These are phyloP conservation scores for Cyprinodon tularosa DNA, from an alignment of 2,113 vertebrate genomes.

Conservation along the genomic window DNA sequence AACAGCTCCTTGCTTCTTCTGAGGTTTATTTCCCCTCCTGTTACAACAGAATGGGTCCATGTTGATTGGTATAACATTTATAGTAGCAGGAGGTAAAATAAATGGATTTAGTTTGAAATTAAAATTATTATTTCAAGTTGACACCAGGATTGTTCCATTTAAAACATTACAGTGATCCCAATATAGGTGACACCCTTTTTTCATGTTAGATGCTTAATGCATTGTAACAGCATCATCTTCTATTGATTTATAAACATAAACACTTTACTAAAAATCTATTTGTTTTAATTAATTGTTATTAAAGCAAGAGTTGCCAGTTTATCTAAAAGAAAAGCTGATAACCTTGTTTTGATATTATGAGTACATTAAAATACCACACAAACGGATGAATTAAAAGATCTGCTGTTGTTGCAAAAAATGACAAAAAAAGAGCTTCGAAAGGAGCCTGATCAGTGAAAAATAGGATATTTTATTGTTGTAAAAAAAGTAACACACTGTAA, in stretches of 20 bases:
- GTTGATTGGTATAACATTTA: neutral
- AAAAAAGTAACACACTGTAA: neutral
- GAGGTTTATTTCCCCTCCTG: slow-evolving; percentile 4
- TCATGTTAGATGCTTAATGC: neutral
- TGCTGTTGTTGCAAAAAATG: neutral
- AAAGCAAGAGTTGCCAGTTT: neutral
- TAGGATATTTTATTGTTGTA: neutral
- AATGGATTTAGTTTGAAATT: neutral
- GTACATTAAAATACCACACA: neutral
- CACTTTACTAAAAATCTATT: neutral
- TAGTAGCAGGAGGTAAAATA: neutral
- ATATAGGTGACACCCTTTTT: neutral
- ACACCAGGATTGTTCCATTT: slow-evolving; percentile 7
- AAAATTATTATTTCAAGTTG: neutral
- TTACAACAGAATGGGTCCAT: neutral
- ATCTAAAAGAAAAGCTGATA: neutral
- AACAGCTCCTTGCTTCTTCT: neutral
- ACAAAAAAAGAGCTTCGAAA: neutral
- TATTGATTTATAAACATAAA: neutral
- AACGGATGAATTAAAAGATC: neutral
- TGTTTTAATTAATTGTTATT: neutral
- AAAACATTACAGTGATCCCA: neutral
- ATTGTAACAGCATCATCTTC: no score
- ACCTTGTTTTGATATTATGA: neutral
- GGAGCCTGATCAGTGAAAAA: neutral